Evolutionary conservation across 2,888 invertebrate species (phyloP), one percentile per base, ranked within the genome.

Genomic region (Protophormia terraenovae): DNA sequence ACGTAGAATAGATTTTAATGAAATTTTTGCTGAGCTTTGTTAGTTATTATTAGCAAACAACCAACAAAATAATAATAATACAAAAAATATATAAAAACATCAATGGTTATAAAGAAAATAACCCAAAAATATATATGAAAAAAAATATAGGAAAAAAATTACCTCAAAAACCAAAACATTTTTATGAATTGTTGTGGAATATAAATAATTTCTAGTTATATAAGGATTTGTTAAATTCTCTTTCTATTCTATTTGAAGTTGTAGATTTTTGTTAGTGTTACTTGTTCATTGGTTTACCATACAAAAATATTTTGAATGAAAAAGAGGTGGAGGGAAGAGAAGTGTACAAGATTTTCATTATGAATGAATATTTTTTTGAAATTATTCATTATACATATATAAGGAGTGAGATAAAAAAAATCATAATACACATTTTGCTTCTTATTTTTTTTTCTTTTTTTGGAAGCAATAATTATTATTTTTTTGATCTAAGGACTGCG

Each of bases 1-100:
- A 84, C 84, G 84, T 84, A 84, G 19, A 71, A 79, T 58, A 69
- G 45, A 84, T 79, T 84, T 84, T 79, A 84, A 79, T 84, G 84
- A 84, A 84, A 75, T 79, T 84, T 79, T 69, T 79, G 60, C 79
- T 75, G 62, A 71, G 84, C 69, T 84, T 84, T 79, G 64, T 75
- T 47, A 69, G 79, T 69, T 69, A 27, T 55, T 58, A 71, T 82
- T 71, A 77, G 7, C 55, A 45, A 55, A 35, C 24, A 79, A 24
- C 29, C 22, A 19, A 50, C 24, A 50, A 69, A 47, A 60, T 27
- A 27, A 67, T 29, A 38, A 53, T 16, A 77, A 67, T 35, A 67
- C 22, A 62, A 24, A 45, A 12, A 22, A n/a, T n/a, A n/a, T n/a
- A n/a, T n/a, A 58, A n/a, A 67, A 16, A 32, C 14, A 55, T 32